Percentiles rank a stretch among this genome's conserved stretches.
phyloP scores from a whole-genome alignment of 2,888 invertebrate genomes.

The Dendrolimus pini region DNA sequence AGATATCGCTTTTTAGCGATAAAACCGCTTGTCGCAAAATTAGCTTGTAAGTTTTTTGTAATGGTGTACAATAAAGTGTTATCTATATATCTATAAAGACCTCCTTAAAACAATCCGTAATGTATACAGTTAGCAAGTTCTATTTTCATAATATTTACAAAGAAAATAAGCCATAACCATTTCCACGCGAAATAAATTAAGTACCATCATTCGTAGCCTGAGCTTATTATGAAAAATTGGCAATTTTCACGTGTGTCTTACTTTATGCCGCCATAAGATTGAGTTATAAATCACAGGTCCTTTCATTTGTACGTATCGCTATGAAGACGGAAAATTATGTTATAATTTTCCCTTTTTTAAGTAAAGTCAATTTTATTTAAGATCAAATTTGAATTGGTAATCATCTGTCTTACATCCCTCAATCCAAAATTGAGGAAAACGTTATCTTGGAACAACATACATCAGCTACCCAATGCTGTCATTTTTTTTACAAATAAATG shows the following conservation, averaged over 20 bases:
- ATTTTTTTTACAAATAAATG: too few species aligned
- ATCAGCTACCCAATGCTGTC: too few species aligned
- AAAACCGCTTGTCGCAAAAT: too few species aligned
- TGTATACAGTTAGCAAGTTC: too few species aligned
- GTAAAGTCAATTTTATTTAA: conserved; percentile 4
- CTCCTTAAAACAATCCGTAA: too few species aligned
- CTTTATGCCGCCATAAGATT: conserved; percentile 63
- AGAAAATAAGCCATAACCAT: conserved; percentile 6
- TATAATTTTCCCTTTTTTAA: conserved; percentile 30
- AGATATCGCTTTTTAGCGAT: too few species aligned
- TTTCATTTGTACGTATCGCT: conserved; percentile 60
- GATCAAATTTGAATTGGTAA: not conserved
- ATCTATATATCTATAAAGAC: too few species aligned
- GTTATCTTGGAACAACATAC: too few species aligned
- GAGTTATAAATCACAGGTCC: conserved; percentile 60
- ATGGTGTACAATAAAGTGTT: too few species aligned
- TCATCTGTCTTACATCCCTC: not conserved
- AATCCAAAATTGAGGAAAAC: too few species aligned
- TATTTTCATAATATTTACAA: conserved; percentile 5
- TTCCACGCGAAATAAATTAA: conserved; percentile 14
- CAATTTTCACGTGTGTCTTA: conserved; percentile 71
- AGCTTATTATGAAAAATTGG: conserved; percentile 69
- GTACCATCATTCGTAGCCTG: conserved; percentile 32
- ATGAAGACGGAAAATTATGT: conserved; percentile 47
- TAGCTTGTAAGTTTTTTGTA: too few species aligned